Percentiles rank a stretch among this genome's conserved stretches.
Evolutionary conservation across 2,113 vertebrate genomes (phyloP).

Genomic region (Psittacula cyanocephala): DNA sequence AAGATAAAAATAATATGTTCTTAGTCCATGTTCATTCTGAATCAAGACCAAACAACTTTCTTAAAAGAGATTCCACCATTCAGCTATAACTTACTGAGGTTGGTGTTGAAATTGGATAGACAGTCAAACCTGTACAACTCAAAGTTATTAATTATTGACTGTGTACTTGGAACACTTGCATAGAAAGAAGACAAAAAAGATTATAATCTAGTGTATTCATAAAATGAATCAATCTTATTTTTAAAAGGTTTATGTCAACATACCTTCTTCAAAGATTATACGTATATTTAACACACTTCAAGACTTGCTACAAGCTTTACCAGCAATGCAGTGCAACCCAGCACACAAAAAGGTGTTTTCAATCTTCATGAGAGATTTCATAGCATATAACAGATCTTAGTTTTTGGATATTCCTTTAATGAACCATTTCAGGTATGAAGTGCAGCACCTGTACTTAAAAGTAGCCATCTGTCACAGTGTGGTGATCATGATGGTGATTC

Average conservation of each 20-base stretch:
- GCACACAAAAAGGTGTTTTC: constrained; percentile 9
- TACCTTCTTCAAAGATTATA: neutral
- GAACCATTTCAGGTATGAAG: constrained; percentile 53
- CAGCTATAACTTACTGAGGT: accelerated
- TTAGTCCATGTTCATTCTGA: neutral
- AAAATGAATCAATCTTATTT: neutral
- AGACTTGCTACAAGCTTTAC: neutral
- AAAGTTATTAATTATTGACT: neutral
- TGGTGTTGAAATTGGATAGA: neutral
- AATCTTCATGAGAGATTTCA: constrained; percentile 29
- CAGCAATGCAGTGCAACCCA: neutral
- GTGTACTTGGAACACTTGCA: neutral
- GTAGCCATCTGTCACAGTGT: constrained; percentile 42
- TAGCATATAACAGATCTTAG: constrained; percentile 2
- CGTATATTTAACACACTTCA: neutral
- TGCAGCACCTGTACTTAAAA: constrained; percentile 52
- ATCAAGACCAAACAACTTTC: neutral
- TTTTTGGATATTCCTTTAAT: constrained; percentile 43
- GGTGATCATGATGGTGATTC: neutral
- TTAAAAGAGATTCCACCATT: neutral
- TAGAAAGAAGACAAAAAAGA: neutral
- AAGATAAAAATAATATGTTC: neutral
- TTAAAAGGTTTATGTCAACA: neutral
- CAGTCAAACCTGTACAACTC: accelerated
- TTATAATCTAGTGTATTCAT: neutral